Base-by-base conservation (phyloP, 2,888 invertebrate species). In the Panzeria rudis region DNA sequence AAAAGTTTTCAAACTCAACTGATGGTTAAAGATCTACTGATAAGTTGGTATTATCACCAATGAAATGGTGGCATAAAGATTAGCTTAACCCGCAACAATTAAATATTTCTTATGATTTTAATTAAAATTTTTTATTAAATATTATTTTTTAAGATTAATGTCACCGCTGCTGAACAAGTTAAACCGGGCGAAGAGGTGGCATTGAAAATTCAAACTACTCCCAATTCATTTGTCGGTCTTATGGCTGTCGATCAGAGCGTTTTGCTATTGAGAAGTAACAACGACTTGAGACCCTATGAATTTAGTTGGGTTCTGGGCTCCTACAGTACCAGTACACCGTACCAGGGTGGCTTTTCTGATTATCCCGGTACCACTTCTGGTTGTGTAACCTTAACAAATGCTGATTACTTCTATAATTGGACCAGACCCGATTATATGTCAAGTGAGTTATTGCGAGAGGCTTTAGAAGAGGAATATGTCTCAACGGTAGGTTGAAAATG, bases 161-260 rank as follows among this genome's bases (percentile, higher is more conserved):
- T 97, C 5, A 94, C 94, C 86, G 93, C 95, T 0, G 94, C 94
- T n/a, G 93, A 93, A 5, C 95, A 95, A 91, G 95, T 95, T 0
- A 95, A 95, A 83, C 98, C 98, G 0, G 97, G 97, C 68, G 94
- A 95, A 15, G 94, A 95, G 79, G 95, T 98, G 5, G 96, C 97
- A 86, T 93, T 99, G 8, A 94, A 95, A 6, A 95, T 98, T 23
- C 93, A 94, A n/a, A 96, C 98, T 0, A 96, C 96, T 88, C 96
- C 97, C 0, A 96, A 97, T 88, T 97, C 98, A 0, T 95, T 96
- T 88, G 96, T 98, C 3, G 98, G 97, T 0, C 93, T 99, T 8
- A 92, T 98, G 86, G 98, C 97, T 0, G 95, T 97, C 2, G 98
- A 99, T 92, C 95, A 97, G 92, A 96, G 96, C 89, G 96, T 97